Conservation (phyloP, 1,140 invertebrate genomes). For the Drosophila cardini region DNA sequence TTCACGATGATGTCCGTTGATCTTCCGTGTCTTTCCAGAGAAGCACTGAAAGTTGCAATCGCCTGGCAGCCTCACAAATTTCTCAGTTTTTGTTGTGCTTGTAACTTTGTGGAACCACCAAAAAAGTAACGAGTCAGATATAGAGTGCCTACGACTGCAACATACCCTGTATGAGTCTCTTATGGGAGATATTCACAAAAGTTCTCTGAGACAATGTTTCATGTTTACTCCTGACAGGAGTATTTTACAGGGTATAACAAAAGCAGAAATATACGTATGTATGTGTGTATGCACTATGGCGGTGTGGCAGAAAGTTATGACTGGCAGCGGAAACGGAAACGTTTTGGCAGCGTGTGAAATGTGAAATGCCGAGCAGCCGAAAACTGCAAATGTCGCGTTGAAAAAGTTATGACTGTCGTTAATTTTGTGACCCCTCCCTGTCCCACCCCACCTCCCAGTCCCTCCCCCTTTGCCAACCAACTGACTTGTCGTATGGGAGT, state of each 20-base stretch:
- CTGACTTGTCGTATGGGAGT: not conserved
- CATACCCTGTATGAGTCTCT: no score
- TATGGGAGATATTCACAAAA: no score
- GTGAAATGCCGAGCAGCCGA: slow-evolving; percentile 64
- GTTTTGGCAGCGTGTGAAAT: slow-evolving; percentile 80
- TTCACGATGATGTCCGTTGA: slow-evolving; percentile 31
- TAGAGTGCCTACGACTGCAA: no score
- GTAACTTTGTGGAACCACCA: slow-evolving; percentile 47
- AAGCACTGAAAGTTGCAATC: slow-evolving; percentile 56
- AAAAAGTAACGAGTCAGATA: slow-evolving; percentile 18
- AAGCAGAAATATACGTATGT: not conserved
- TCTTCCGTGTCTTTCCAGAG: slow-evolving; percentile 2
- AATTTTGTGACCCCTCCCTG: slow-evolving; percentile 33
- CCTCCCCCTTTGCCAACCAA: no score
- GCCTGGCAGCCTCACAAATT: slow-evolving; percentile 27
- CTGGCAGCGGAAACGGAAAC: slow-evolving; percentile 73
- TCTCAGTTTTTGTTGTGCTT: slow-evolving; percentile 59
- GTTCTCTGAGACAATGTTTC: no score
- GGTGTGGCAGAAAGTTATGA: slow-evolving; percentile 58
- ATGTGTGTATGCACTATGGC: slow-evolving; percentile 2
- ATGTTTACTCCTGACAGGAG: no score
- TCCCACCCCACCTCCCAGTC: not conserved
- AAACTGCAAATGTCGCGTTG: slow-evolving; percentile 65
- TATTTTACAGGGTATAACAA: not conserved
- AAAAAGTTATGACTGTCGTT: slow-evolving; percentile 71